phyloP scores from a whole-genome alignment of 2,797 vertebrate genomes.

The Euphonia xanthogaster region DNA sequence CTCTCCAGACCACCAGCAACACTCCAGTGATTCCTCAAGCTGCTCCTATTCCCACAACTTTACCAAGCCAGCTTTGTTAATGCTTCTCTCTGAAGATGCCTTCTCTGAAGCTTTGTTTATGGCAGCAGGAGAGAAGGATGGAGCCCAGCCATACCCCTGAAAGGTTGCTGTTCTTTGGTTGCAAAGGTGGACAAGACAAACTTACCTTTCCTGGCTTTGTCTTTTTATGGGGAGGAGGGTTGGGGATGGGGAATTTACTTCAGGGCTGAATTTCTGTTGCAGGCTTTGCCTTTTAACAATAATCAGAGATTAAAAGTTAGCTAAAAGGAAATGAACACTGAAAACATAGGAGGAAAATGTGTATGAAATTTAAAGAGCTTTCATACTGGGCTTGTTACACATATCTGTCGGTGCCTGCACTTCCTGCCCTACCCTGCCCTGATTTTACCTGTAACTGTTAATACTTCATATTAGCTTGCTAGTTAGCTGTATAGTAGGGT shows the following conservation, averaged over 20 bases:
- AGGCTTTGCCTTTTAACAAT: not conserved
- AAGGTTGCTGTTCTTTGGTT: not conserved
- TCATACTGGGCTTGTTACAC: not conserved
- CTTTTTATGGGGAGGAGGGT: not conserved
- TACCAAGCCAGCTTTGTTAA: not conserved
- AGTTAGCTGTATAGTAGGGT: not conserved
- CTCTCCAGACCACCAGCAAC: not conserved
- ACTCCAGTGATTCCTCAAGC: not conserved
- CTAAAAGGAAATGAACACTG: not conserved
- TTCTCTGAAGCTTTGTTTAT: not conserved
- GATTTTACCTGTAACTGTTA: not conserved
- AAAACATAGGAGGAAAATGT: not conserved
- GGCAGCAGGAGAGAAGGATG: not conserved
- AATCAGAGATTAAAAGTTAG: not conserved
- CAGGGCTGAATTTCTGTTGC: not conserved
- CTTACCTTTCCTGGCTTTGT: not conserved
- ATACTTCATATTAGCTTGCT: not conserved
- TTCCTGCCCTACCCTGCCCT: not conserved
- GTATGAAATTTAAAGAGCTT: not conserved
- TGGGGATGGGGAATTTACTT: not conserved
- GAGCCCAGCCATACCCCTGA: not conserved
- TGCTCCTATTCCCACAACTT: not conserved
- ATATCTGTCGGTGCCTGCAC: not conserved
- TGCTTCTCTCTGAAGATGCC: not conserved
- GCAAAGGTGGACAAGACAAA: not conserved